phyloP scores from a whole-genome alignment of 2,888 invertebrate genomes.

The Augiades crinisus region DNA sequence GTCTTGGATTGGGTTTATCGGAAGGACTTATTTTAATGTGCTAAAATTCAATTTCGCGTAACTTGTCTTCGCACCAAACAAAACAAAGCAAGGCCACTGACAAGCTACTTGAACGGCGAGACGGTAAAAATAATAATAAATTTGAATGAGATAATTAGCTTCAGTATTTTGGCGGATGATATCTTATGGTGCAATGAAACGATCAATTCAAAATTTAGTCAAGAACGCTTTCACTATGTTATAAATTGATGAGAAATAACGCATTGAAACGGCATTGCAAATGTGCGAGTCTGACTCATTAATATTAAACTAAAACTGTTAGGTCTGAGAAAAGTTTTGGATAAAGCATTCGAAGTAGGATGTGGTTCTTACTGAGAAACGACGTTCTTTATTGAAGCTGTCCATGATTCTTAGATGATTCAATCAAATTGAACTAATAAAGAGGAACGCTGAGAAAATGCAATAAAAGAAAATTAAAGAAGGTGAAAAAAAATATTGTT shows the following conservation, averaged over 20 bases:
- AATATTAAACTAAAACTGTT: neutral
- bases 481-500: neutral
- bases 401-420: no score
- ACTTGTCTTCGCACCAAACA: neutral
- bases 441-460: no score
- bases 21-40: slow-evolving; percentile 9
- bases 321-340: neutral
- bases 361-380: neutral
- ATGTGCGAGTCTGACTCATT: neutral
- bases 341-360: neutral
- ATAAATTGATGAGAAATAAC: neutral
- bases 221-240: neutral
- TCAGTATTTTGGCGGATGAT: neutral
- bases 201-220: no score
- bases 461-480: no score
- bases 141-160: slow-evolving; percentile 1
- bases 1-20: neutral
- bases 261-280: no score
- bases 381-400: no score
- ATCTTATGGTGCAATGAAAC: no score
- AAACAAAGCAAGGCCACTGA: slow-evolving; percentile 24
- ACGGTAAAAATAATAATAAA: slow-evolving; percentile 1
- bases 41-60: slow-evolving; percentile 7
- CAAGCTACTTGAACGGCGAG: neutral
- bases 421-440: no score